A percentile compares a stretch with the other conserved stretches of the same genome.
Evolutionary conservation across 2,888 invertebrate species (phyloP).

Genomic region (Lottia gigantea): DNA sequence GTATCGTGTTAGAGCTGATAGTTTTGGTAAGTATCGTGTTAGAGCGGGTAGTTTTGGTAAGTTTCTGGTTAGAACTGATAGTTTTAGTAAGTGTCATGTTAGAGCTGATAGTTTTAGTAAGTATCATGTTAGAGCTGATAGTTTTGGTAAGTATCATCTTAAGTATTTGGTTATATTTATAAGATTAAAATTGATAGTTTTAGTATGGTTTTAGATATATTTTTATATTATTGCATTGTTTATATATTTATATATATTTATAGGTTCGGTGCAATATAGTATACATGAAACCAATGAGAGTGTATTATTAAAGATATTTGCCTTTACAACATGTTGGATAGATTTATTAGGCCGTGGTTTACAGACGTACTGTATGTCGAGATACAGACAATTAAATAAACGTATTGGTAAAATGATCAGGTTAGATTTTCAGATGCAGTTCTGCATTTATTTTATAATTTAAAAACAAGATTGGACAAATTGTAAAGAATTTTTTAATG

Average conservation of each 20-base stretch:
- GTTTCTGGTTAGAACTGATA: too few relatives aligned
- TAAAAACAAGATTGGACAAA: too few relatives aligned
- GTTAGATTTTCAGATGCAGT: conserved; percentile 32
- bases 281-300: conserved; percentile 72
- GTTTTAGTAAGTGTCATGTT: too few relatives aligned
- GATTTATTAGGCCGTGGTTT: conserved; percentile 77
- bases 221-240: not conserved
- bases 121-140: too few relatives aligned
- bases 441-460: too few relatives aligned
- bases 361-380: conserved; percentile 74
- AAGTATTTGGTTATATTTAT: too few relatives aligned
- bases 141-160: too few relatives aligned
- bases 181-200: too few relatives aligned
- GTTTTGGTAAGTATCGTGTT: conserved; percentile 36
- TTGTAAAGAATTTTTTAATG: too few relatives aligned
- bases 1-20: conserved; percentile 53
- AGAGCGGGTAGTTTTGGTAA: too few relatives aligned
- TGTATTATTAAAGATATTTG: conserved; percentile 76
- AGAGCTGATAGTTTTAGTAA: too few relatives aligned
- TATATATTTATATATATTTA: not conserved
- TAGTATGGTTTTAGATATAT: too few relatives aligned
- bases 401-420: conserved; percentile 67
- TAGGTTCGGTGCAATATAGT: conserved; percentile 43
- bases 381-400: conserved; percentile 78
- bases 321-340: conserved; percentile 77